These are phyloP conservation scores for Pseudorhiza aurosa DNA, from an alignment of 30 jellyfish, hydroid and myxozoan species.

Conservation along the genomic window DNA sequence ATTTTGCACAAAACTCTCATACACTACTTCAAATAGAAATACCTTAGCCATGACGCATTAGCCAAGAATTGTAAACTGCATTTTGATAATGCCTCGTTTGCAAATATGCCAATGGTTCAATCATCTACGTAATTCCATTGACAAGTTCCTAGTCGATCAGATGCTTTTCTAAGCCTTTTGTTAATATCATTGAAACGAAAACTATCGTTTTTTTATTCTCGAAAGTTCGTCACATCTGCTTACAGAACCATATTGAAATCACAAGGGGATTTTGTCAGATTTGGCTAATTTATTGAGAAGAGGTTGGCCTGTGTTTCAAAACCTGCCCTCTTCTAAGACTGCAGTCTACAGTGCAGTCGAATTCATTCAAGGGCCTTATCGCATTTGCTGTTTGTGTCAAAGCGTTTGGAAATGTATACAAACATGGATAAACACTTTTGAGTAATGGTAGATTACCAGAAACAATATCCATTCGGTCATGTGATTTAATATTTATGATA, in stretches of 20 bases:
- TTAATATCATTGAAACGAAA: slow-evolving; percentile 31
- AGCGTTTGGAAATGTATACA: slow-evolving; percentile 55
- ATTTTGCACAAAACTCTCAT: no score
- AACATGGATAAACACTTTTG: slow-evolving; percentile 41
- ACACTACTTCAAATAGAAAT: no score
- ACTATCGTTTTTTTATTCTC: slow-evolving; percentile 25
- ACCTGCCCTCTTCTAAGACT: slow-evolving; percentile 32
- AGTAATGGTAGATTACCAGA: slow-evolving; percentile 29
- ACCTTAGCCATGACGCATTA: no score
- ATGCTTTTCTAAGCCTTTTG: slow-evolving; percentile 8
- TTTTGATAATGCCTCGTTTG: no score
- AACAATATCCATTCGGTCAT: slow-evolving; percentile 57
- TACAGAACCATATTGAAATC: slow-evolving; percentile 24
- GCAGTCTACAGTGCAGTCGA: neutral
- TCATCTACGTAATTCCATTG: slow-evolving; percentile 22
- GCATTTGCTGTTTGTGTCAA: slow-evolving; percentile 22
- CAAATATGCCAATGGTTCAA: no score
- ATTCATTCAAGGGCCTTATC: slow-evolving; percentile 33
- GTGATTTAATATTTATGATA: slow-evolving; percentile 51
- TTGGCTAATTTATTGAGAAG: slow-evolving; percentile 29
- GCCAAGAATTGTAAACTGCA: no score
- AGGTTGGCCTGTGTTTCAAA: slow-evolving; percentile 35
- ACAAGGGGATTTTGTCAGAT: slow-evolving; percentile 32
- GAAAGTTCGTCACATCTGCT: slow-evolving; percentile 40
- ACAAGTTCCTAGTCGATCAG: slow-evolving; percentile 21